Evolutionary conservation across 1,140 invertebrate species (phyloP).

Genomic region (Drosophila miranda): DNA sequence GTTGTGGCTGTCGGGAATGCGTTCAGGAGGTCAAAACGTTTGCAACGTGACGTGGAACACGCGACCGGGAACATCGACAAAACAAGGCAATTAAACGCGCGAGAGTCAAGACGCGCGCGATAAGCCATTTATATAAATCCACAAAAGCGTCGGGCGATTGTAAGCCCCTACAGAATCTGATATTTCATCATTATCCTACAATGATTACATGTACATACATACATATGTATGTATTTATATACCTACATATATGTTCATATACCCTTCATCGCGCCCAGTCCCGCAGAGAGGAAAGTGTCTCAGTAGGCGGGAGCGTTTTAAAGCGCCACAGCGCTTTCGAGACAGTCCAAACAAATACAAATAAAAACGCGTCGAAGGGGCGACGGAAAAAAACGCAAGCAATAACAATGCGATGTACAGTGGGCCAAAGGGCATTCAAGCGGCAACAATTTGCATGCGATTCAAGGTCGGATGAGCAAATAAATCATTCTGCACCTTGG

Average conservation of each 20-base stretch:
- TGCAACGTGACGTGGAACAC: slow-evolving; percentile 36
- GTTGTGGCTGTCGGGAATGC: not conserved
- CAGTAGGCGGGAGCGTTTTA: too few relatives aligned
- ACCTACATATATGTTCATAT: not conserved
- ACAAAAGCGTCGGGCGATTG: slow-evolving; percentile 11
- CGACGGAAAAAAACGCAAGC: slow-evolving; percentile 16
- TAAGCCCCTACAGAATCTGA: slow-evolving; percentile 22
- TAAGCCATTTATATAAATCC: slow-evolving; percentile 15
- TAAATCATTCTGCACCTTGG: not conserved
- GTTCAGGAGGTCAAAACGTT: slow-evolving; percentile 22
- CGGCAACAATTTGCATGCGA: slow-evolving; percentile 18
- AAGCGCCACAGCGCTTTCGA: too few relatives aligned
- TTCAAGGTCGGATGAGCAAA: not conserved
- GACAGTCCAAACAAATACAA: slow-evolving; percentile 26
- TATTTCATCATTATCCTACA: slow-evolving; percentile 32
- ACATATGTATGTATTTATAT: too few relatives aligned
- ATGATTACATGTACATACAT: slow-evolving; percentile 10
- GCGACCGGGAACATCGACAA: slow-evolving; percentile 14
- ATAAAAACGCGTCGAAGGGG: slow-evolving; percentile 11
- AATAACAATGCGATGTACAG: slow-evolving; percentile 46
- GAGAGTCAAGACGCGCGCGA: slow-evolving; percentile 13
- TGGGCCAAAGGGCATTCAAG: slow-evolving; percentile 42
- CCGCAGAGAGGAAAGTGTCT: too few relatives aligned
- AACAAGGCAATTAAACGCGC: slow-evolving; percentile 12
- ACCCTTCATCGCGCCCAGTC: slow-evolving; percentile 10